phyloP scores from a whole-genome alignment of 1,140 invertebrate genomes.

The Schlechtendalia chinensis region DNA sequence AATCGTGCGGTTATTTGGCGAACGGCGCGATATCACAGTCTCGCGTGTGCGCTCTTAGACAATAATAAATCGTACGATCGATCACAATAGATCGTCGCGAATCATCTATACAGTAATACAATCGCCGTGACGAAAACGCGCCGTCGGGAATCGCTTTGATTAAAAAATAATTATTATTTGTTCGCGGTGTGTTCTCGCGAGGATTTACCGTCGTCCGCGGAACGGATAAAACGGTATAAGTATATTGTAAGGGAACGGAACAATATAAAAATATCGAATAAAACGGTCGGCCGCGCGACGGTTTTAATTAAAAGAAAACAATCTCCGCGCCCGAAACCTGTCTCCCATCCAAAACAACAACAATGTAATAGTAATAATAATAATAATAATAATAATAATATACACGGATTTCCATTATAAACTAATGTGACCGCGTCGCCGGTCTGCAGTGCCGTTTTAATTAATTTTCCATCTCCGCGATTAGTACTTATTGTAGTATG shows the following conservation, averaged over 20 bases:
- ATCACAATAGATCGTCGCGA: not conserved
- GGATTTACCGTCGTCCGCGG: too few species aligned
- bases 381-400: too few species aligned
- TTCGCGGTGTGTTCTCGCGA: too few species aligned
- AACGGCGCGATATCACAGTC: not conserved
- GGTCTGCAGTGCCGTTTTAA: not conserved
- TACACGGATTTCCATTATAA: too few species aligned
- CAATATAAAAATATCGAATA: not conserved
- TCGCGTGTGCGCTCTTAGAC: too few species aligned
- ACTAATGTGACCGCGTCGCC: not conserved
- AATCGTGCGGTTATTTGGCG: not conserved
- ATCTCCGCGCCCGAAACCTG: not conserved
- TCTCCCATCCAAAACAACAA: not conserved
- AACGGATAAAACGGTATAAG: too few species aligned
- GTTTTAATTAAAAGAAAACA: slow-evolving; percentile 25
- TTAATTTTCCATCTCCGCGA: not conserved
- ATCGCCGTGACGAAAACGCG: too few species aligned
- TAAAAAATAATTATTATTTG: slow-evolving; percentile 10
- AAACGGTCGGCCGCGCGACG: not conserved
- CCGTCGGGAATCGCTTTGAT: not conserved
- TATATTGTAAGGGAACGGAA: not conserved
- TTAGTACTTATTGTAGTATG: slow-evolving; percentile 1
- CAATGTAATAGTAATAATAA: too few species aligned
- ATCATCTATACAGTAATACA: not conserved
- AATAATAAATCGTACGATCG: too few species aligned